A percentile compares a stretch with the other conserved stretches of the same genome.
Evolutionary conservation across 2,797 vertebrate species (phyloP).

Genomic region (Streptopelia turtur): DNA sequence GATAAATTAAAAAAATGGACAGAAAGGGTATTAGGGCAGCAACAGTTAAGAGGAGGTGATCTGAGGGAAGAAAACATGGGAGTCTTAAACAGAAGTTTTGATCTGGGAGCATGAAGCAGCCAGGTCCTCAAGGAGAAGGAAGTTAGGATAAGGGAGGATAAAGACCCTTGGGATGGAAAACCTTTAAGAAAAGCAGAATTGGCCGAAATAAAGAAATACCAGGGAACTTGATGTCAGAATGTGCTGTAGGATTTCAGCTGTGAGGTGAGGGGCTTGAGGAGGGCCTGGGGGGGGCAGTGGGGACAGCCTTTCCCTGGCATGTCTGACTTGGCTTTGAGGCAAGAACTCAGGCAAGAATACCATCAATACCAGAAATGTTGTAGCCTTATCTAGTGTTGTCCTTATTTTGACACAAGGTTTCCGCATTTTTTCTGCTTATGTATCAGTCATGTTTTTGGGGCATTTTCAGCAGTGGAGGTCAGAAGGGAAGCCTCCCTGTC

Average conservation of each 20-base stretch:
- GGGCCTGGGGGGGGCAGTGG: too few species aligned
- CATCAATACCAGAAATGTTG: neutral
- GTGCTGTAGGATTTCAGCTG: neutral
- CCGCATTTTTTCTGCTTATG: fast-evolving
- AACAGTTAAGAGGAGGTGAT: neutral
- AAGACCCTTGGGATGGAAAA: neutral
- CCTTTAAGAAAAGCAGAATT: neutral
- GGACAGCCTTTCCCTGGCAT: neutral
- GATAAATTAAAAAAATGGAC: neutral
- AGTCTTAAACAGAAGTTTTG: neutral
- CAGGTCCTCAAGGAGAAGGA: neutral
- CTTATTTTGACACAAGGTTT: neutral
- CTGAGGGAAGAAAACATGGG: neutral
- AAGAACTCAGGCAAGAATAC: neutral
- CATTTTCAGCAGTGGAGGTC: neutral
- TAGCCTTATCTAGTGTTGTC: neutral
- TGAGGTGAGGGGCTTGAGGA: neutral
- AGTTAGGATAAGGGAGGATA: neutral
- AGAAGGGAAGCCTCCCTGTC: neutral
- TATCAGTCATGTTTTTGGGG: neutral
- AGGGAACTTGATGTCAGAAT: neutral
- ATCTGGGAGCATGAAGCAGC: neutral
- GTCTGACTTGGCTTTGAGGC: neutral
- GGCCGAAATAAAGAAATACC: neutral
- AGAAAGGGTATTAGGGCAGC: neutral